Conservation (phyloP, 23 tunicate species). For the Styela clava region DNA sequence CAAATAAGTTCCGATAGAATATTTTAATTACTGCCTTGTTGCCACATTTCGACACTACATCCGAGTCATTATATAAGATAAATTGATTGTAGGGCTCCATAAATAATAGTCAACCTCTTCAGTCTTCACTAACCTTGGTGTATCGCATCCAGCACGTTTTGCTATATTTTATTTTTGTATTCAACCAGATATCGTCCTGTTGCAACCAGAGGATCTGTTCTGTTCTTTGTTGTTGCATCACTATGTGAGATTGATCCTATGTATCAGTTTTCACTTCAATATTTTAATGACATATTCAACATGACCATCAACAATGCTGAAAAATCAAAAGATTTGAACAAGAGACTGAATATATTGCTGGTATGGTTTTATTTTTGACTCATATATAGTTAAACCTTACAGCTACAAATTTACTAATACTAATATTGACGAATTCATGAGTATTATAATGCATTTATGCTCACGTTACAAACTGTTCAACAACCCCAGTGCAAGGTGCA, state of each 20-base stretch:
- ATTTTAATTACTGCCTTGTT: no score
- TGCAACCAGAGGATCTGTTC: slow-evolving; percentile 91
- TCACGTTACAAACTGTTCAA: no score
- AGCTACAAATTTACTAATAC: neutral
- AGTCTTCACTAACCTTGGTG: no score
- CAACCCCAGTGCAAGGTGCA: no score
- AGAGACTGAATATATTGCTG: slow-evolving; percentile 61
- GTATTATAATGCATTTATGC: neutral
- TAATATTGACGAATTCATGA: no score
- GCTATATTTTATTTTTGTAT: neutral
- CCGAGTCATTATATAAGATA: no score
- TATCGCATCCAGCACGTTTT: no score
- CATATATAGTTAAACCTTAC: neutral
- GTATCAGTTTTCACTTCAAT: slow-evolving; percentile 94
- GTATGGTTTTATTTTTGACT: slow-evolving; percentile 21
- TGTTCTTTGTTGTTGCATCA: slow-evolving; percentile 91
- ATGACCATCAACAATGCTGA: slow-evolving; percentile 73
- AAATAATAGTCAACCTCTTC: no score
- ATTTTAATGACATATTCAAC: slow-evolving; percentile 88
- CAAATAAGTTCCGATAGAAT: no score
- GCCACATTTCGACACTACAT: no score
- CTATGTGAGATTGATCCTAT: slow-evolving; percentile 86
- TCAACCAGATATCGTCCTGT: slow-evolving; percentile 85
- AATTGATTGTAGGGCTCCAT: no score
- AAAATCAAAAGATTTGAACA: slow-evolving; percentile 44